Evolutionary conservation across 2,888 invertebrate genomes (phyloP), one percentile per base, ranked within the genome.

Genomic region (Mesopsocus fuscifrons): DNA sequence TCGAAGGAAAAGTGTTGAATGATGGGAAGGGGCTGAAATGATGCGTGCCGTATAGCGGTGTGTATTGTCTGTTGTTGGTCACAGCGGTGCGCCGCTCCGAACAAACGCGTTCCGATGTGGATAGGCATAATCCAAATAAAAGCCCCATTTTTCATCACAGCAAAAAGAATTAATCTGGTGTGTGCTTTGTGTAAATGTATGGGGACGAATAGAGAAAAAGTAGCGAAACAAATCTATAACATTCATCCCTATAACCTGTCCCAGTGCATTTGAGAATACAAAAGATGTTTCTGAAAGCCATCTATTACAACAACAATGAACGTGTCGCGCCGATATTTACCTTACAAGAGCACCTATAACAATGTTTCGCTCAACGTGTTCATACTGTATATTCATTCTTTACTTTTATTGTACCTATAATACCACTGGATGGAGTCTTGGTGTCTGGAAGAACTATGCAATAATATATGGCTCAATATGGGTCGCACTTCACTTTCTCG

Each of bases 241-340:
- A 26, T 38, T 21, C 38, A 38, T 38, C 38, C 38, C 38, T 38
- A 38, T 38, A n/a, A n/a, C n/a, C 38, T 38, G 38, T 38, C 38
- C 38, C 21, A 21, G 38, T 38, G 38, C 38, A 38, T 38, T 38
- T 38, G 38, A 38, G 38, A 38, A 17, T 20, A 38, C 38, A 38
- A 38, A 38, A 38, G 38, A 38, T 38, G 38, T 38, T 38, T 21
- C 38, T 38, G 38, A 38, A 38, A 38, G 38, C 38, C 38, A 38
- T 38, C 38, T 38, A 38, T 38, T 38, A 38, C 20, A 20, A 38
- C 38, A 38, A 38, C 38, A 38, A 38, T 38, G 38, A 38, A 38
- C 20, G 38, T n/a, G 38, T 20, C n/a, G n/a, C 38, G 21, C 38
- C n/a, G 17, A 38, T 38, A 20, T 15, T 38, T 38, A 38, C 21